phyloP scores from a whole-genome alignment of 2,888 invertebrate species.

The Rambutsinella grinnellia region DNA sequence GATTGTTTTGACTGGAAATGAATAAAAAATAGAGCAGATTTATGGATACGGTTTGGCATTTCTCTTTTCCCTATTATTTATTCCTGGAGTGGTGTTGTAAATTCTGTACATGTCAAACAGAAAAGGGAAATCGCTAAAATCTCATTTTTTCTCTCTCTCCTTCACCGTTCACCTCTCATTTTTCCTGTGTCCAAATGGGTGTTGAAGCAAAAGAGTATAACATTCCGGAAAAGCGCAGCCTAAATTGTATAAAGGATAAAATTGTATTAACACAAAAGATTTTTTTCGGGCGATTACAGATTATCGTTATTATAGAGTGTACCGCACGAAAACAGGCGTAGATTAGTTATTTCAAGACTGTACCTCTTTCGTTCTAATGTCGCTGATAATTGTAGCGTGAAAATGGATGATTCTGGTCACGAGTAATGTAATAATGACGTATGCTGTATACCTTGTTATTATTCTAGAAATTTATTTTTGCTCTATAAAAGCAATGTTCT shows the following conservation, averaged over 20 bases:
- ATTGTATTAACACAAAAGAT: too few relatives aligned
- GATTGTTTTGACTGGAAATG: too few relatives aligned
- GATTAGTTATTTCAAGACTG: too few relatives aligned
- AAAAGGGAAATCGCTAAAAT: conserved; percentile 19
- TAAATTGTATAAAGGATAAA: conserved; percentile 18
- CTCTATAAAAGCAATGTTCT: too few relatives aligned
- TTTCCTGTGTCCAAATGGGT: neutral
- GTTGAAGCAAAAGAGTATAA: too few relatives aligned
- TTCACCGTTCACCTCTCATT: conserved; percentile 3
- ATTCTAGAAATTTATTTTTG: too few relatives aligned
- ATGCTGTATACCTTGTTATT: conserved; percentile 4
- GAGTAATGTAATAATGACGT: conserved; percentile 12
- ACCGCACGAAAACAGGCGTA: neutral
- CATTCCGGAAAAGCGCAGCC: conserved; percentile 28
- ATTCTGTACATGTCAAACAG: conserved; percentile 23
- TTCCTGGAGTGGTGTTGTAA: conserved; percentile 34
- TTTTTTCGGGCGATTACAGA: conserved; percentile 18
- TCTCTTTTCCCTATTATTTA: conserved; percentile 10
- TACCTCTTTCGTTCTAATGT: too few relatives aligned
- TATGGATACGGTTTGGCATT: conserved; percentile 21
- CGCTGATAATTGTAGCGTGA: too few relatives aligned
- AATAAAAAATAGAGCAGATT: conserved; percentile 8
- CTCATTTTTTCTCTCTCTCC: conserved; percentile 19
- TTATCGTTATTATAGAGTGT: conserved; percentile 18
- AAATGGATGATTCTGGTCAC: conserved; percentile 25